These are phyloP conservation scores for Pseudococcus viburni DNA, from an alignment of 2,888 invertebrate species.

Conservation along the genomic window DNA sequence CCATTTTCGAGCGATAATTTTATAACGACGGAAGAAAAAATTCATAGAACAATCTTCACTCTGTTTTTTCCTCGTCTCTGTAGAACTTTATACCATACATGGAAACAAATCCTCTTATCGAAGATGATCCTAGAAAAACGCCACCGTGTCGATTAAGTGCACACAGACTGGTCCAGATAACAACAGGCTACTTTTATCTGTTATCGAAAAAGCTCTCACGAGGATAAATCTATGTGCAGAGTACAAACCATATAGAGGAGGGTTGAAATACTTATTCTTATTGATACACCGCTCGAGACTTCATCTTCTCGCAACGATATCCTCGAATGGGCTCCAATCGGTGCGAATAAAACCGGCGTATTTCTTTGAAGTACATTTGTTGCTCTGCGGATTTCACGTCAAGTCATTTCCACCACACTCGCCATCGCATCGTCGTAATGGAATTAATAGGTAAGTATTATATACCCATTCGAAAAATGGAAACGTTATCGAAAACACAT, in stretches of 20 bases:
- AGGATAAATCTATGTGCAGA: neutral
- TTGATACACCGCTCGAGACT: neutral
- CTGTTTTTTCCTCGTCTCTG: neutral
- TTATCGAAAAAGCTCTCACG: slow-evolving; percentile 15
- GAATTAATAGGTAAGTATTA: neutral
- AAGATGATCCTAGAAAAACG: neutral
- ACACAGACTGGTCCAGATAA: neutral
- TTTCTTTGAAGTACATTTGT: slow-evolving; percentile 31
- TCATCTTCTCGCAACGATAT: neutral
- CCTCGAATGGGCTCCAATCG: neutral
- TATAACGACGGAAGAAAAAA: neutral
- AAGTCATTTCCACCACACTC: neutral
- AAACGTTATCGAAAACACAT: slow-evolving; percentile 8
- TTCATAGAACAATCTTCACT: neutral
- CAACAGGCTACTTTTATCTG: slow-evolving; percentile 35
- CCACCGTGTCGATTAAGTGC: neutral
- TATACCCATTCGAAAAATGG: neutral
- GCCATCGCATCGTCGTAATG: neutral
- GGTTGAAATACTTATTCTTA: neutral
- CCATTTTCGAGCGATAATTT: neutral
- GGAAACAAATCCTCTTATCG: neutral
- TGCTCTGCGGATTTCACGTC: neutral
- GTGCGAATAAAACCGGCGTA: neutral
- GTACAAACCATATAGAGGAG: neutral
- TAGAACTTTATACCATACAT: neutral